Conservation (phyloP, 2,113 vertebrate genomes). For the Datnioides undecimradiatus region DNA sequence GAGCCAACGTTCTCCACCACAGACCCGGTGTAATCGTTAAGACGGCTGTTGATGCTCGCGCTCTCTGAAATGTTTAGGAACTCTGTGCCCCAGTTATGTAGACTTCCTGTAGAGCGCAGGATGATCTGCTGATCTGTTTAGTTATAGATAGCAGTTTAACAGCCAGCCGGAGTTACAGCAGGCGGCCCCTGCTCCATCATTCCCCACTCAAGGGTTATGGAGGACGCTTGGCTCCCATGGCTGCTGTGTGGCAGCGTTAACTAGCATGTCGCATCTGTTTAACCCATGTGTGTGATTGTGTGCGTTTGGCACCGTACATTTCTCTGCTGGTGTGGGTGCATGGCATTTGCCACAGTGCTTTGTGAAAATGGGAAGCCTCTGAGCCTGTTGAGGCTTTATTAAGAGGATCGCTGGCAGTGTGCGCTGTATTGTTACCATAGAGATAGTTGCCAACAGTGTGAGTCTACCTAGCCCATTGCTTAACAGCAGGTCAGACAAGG, state of each 20-base stretch:
- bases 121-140: slow-evolving; percentile 62
- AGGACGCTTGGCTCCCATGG: slow-evolving; percentile 24
- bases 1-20: slow-evolving; percentile 46
- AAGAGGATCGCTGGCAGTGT: slow-evolving; percentile 35
- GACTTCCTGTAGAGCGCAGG: slow-evolving; percentile 38
- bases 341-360: slow-evolving; percentile 50
- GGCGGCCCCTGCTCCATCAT: background rate
- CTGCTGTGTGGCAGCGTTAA: slow-evolving; percentile 36
- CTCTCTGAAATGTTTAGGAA: slow-evolving; percentile 61
- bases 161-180: slow-evolving; percentile 38
- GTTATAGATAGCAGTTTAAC: slow-evolving; percentile 48
- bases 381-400: slow-evolving; percentile 60
- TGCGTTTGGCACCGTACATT: slow-evolving; percentile 5
- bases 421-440: slow-evolving; percentile 63
- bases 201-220: slow-evolving; percentile 31
- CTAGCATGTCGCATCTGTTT: slow-evolving; percentile 53
- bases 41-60: slow-evolving; percentile 48
- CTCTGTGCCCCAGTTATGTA: slow-evolving; percentile 40
- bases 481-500: slow-evolving; percentile 39
- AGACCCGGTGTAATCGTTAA: slow-evolving; percentile 43
- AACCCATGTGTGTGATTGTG: slow-evolving; percentile 40
- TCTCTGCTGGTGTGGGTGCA: slow-evolving; percentile 35
- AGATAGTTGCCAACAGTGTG: slow-evolving; percentile 43
- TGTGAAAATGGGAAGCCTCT: slow-evolving; percentile 57
- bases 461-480: slow-evolving; percentile 25